Evolutionary conservation across 1,140 invertebrate genomes (phyloP).

Genomic region (Drosophila willistoni): DNA sequence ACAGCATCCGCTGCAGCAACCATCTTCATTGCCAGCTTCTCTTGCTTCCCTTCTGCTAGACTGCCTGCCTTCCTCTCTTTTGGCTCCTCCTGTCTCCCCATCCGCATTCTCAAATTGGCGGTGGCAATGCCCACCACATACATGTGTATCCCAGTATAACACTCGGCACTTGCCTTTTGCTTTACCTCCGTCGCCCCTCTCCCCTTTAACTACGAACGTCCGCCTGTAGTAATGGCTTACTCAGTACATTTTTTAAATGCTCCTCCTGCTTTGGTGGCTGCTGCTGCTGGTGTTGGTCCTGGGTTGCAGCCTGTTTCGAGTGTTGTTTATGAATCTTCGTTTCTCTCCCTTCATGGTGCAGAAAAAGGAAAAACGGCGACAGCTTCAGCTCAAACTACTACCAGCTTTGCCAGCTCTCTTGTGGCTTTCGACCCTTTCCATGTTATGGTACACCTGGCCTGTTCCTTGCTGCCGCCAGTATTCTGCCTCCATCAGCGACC

Average conservation of each 20-base stretch:
- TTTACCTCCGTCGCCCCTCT: neutral
- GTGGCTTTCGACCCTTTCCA: neutral
- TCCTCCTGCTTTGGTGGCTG: constrained; percentile 5
- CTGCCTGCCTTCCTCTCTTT: too few relatives aligned
- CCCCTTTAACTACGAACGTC: neutral
- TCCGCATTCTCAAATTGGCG: constrained; percentile 8
- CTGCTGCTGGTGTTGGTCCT: constrained; percentile 1
- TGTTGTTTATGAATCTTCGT: constrained; percentile 27
- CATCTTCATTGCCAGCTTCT: neutral
- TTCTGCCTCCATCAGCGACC: neutral
- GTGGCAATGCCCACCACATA: constrained; percentile 22
- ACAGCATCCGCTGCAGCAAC: constrained; percentile 13
- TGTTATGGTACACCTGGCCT: neutral
- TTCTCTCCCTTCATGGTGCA: constrained; percentile 6
- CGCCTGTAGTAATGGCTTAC: constrained; percentile 22
- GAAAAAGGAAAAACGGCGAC: constrained; percentile 1
- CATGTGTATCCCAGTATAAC: constrained; percentile 19
- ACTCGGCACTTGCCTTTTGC: constrained; percentile 23
- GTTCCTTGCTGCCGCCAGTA: neutral
- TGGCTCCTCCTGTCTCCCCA: too few relatives aligned
- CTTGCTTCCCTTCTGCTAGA: neutral
- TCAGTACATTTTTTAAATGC: constrained; percentile 25
- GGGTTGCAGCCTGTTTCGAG: neutral
- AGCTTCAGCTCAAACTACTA: constrained; percentile 9
- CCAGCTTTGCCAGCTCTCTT: neutral